Percentiles rank a stretch among this genome's conserved stretches.
These are phyloP conservation scores for Paradoxurus hermaphroditus DNA, from an alignment of 2,113 vertebrate genomes.

Conservation along the genomic window DNA sequence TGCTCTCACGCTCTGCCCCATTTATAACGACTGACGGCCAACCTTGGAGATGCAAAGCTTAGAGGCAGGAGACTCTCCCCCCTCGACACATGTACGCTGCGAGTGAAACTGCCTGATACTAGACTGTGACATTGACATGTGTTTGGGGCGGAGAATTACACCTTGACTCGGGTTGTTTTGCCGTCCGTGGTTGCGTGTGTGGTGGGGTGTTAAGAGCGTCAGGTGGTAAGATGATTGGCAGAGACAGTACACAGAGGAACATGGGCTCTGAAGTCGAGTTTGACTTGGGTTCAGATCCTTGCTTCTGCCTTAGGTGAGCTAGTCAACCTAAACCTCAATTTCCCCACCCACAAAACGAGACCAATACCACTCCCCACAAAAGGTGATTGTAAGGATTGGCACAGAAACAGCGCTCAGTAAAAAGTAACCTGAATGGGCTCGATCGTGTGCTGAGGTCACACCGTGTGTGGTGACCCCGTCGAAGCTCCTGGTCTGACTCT, in stretches of 20 bases:
- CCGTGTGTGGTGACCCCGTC: neutral
- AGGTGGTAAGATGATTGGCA: neutral
- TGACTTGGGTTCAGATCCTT: constrained; percentile 13
- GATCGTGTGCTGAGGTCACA: neutral
- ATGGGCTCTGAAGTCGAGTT: neutral
- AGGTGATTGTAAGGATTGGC: neutral
- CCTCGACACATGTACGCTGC: neutral
- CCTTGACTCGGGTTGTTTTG: neutral
- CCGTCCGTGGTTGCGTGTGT: neutral
- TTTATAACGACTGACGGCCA: neutral
- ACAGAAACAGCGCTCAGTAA: neutral
- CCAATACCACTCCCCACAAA: neutral
- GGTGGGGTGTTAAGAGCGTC: neutral
- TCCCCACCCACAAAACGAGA: neutral
- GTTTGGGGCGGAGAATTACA: constrained; percentile 23
- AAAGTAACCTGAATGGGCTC: neutral
- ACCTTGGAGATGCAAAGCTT: neutral
- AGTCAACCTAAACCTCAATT: neutral
- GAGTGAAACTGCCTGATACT: neutral
- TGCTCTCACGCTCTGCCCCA: neutral
- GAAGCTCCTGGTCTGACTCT: neutral
- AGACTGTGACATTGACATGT: neutral
- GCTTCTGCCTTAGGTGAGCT: neutral
- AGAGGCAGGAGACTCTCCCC: neutral
- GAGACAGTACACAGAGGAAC: neutral